A percentile compares a stretch with the other conserved stretches of the same genome.
Conservation (phyloP, 1,140 invertebrate species). For the Zaprionus inermis region DNA sequence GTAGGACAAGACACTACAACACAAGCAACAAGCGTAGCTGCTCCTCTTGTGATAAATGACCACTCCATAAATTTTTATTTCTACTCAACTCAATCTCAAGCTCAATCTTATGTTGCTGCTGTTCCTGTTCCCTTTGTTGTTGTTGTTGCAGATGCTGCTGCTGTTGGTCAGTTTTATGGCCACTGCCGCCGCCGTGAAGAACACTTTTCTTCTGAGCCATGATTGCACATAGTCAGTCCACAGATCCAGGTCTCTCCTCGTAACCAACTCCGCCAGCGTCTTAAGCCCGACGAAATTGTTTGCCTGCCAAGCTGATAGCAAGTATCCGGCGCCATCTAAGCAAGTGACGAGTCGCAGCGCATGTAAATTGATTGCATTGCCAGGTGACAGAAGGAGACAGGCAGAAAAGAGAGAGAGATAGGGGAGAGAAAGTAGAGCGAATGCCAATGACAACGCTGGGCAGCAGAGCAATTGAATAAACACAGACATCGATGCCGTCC, state of each 20-base stretch:
- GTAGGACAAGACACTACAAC: constrained; percentile 8
- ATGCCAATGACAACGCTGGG: constrained; percentile 23
- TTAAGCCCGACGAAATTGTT: constrained; percentile 59
- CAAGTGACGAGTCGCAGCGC: constrained; percentile 26
- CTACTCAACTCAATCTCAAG: constrained; percentile 72
- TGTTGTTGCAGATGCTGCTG: constrained; percentile 28
- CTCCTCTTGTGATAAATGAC: constrained; percentile 70
- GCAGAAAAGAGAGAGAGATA: not conserved
- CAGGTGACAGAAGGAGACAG: constrained; percentile 34
- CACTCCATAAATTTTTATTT: constrained; percentile 80
- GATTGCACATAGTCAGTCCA: constrained; percentile 27
- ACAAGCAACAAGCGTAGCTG: constrained; percentile 34
- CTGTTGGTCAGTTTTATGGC: constrained; percentile 65
- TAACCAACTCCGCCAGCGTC: constrained; percentile 28
- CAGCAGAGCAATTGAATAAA: constrained; percentile 24
- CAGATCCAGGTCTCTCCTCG: not conserved
- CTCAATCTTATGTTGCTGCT: constrained; percentile 54
- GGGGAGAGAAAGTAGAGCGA: not conserved
- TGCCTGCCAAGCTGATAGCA: constrained; percentile 45
- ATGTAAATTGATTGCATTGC: constrained; percentile 72
- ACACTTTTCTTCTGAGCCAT: constrained; percentile 51
- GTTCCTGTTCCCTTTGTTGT: not conserved
- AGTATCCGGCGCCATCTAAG: constrained; percentile 18
- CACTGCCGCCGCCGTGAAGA: constrained; percentile 22
- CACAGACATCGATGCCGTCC: constrained; percentile 7